Base-by-base conservation (phyloP, 2,113 vertebrate genomes). In the Tinamus guttatus region DNA sequence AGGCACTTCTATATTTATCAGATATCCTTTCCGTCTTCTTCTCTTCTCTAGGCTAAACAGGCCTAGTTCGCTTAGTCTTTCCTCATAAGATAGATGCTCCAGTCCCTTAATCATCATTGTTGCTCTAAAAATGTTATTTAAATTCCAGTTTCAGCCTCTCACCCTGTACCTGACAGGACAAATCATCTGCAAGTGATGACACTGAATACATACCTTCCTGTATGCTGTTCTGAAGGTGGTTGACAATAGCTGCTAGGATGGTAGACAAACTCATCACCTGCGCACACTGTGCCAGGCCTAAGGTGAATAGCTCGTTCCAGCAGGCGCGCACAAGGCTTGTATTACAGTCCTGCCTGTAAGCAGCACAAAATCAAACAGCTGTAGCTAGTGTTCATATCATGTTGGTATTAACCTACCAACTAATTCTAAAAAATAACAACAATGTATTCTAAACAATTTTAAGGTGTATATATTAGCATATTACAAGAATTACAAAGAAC, bases 181-280 rank as follows among this genome's bases (percentile, higher is more conserved):
- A n/a, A 71, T 40, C 30, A 56, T 1, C 0, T 16, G 1, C n/a
- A 36, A 67, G 54, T 69, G 77, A 16, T 11, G 54, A n/a, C 2
- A 14, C 5, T 16, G 36, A 49, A 34, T 32, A 89, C 98, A 8
- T 98, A 99, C 99, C 99, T 97, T 99, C 99, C 95, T 99, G 99
- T 87, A 99, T 98, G 98, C 98, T 99, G 96, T 98, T 99, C 95
- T 99, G 99, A 40, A 99, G 98, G 77, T 99, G 99, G 97, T 99
- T 99, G 96, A 99, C 98, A 81, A 99, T 99, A 47, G 99, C 99
- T 4, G 99, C 98, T 21, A 99, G 98, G 96, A 99, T 99, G 51
- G 99, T 99, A 5, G 99, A 99, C 56, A 99, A 98, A 77, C 98
- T 99, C 99, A 99, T 99, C 96, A 99, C 98, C 80, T 99, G 99